Conservation (phyloP, 2,888 invertebrate species). For the Empis stercorea region DNA sequence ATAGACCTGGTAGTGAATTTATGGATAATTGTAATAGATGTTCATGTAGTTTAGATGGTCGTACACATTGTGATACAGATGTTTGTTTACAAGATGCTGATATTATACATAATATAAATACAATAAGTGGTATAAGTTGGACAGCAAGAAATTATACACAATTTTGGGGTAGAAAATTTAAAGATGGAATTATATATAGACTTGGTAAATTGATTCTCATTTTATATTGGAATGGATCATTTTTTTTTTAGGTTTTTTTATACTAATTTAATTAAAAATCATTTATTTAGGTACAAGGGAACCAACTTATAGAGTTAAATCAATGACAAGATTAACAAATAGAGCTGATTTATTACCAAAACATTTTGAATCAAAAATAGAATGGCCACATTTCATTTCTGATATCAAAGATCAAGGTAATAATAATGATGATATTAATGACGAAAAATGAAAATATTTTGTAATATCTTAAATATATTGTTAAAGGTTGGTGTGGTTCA, state of each 20-base stretch:
- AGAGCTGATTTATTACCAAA: conserved; percentile 41
- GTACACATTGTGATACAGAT: conserved; percentile 49
- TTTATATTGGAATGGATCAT: no score
- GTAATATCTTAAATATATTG: no score
- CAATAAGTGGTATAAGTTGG: conserved; percentile 52
- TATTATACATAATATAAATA: conserved; percentile 54
- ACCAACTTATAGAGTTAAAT: conserved; percentile 31
- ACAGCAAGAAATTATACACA: conserved; percentile 64
- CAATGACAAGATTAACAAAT: conserved; percentile 30
- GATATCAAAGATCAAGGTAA: conserved; percentile 58
- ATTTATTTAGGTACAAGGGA: conserved; percentile 33
- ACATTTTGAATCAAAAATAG: conserved; percentile 60
- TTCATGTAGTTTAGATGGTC: conserved; percentile 39
- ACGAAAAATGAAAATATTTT: no score
- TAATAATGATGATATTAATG: conserved; percentile 23
- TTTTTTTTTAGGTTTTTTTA: not conserved
- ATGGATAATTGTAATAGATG: conserved; percentile 61
- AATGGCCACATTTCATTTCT: conserved; percentile 63
- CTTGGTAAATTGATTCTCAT: conserved; percentile 49
- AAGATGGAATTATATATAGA: conserved; percentile 63
- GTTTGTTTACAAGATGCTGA: conserved; percentile 63
- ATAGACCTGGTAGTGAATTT: conserved; percentile 16
- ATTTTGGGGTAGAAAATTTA: conserved; percentile 72
- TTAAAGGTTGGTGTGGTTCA: conserved; percentile 64
- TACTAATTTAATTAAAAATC: not conserved